These are phyloP conservation scores for Zalophus californianus DNA, from an alignment of 2,797 vertebrate species.

Conservation along the genomic window DNA sequence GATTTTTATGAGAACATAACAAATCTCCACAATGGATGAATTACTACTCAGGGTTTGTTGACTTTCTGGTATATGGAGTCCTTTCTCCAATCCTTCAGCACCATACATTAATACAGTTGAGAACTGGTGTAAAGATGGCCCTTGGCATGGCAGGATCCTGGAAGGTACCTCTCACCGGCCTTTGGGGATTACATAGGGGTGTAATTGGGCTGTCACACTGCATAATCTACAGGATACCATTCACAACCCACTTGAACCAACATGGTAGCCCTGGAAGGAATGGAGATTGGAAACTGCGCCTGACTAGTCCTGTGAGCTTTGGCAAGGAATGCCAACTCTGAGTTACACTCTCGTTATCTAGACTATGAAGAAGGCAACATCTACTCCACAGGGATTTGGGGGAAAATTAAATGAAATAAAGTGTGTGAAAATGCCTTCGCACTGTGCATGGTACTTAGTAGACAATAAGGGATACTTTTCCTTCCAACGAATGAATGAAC, in stretches of 20 bases:
- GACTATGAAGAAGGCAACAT: background rate
- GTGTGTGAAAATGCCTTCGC: background rate
- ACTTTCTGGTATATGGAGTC: background rate
- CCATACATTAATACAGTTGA: background rate
- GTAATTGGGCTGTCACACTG: background rate
- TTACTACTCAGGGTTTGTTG: background rate
- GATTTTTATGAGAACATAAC: background rate
- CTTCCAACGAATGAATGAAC: background rate
- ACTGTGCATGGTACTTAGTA: background rate
- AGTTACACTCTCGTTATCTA: background rate
- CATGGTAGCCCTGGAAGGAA: background rate
- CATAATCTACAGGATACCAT: too few relatives aligned
- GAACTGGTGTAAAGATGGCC: background rate
- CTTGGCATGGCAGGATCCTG: background rate
- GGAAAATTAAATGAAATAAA: background rate
- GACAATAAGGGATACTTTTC: background rate
- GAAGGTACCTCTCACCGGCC: background rate
- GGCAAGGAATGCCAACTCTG: background rate
- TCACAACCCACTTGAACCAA: background rate
- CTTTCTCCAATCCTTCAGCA: background rate
- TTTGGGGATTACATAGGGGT: background rate
- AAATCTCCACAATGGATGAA: background rate
- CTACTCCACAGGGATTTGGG: background rate
- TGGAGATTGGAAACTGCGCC: background rate
- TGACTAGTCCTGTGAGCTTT: background rate